Evolutionary conservation across 1,140 invertebrate species (phyloP), one percentile per base, ranked within the genome.

Genomic region (Lutraria rhynchaena): DNA sequence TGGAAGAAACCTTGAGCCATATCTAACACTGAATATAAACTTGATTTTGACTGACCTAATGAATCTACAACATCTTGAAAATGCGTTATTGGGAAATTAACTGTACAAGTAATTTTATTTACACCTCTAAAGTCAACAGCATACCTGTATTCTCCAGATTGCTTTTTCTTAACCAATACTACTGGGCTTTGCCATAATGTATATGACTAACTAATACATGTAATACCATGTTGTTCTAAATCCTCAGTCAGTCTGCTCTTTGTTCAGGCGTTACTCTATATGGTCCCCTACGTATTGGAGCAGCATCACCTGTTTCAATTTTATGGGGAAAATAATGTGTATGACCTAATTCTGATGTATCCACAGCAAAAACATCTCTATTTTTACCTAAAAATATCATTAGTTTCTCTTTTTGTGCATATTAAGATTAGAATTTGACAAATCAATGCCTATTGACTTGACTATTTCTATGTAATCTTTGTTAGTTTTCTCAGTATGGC

Each of bases 361-460:
- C 44, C 24, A 49, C 61, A 3, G 83, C 78, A 82, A 84, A 84
- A 17, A 84, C 49, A 81, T 84, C 83, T 58, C 73, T 67, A 29
- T 84, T 60, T 55, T 75, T 67, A 13, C 55, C 71, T 19, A 84
- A 11, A 67, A 84, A 81, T 29, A 41, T n/a, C 19, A 49, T 3
- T n/a, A 84, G 24, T 70, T 41, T 58, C n/a, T n/a, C n/a, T 63
- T 69, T 44, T 69, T 7, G 22, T 69, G 2, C n/a, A 49, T 29
- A 69, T 7, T 69, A 7, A 73, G 27, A 58, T 58, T 41, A 33
- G 70, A n/a, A n/a, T 73, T n/a, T 7, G 5, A 3, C 15, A 73
- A 29, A 33, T 58, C 55, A 53, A 71, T 57, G 19, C 37, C 46
- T 29, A 71, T 31, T 7, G 69, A 71, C 49, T 71, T 55, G 5